Conservation (phyloP, 1,140 invertebrate species). For the Papilio polyxenes region DNA sequence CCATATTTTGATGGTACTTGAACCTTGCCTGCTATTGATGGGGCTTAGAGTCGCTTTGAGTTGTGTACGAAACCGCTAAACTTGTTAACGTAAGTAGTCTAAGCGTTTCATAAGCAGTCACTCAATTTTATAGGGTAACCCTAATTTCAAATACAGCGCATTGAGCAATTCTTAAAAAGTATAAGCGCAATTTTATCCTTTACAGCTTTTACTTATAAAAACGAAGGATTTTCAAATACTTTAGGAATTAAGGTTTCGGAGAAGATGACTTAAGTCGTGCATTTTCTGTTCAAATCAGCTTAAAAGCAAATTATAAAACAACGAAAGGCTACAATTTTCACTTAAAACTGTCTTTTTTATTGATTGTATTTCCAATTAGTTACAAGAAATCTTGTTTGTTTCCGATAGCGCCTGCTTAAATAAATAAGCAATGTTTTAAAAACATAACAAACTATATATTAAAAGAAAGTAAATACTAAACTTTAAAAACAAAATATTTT, state of each 20-base stretch:
- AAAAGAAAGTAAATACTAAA: no score
- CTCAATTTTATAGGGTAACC: conserved; percentile 15
- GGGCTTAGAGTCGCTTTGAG: conserved; percentile 12
- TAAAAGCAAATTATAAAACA: background rate
- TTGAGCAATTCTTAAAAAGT: background rate
- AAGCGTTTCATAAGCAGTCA: conserved; percentile 11
- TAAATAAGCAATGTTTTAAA: background rate
- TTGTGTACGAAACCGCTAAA: conserved; percentile 24
- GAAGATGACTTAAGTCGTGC: background rate
- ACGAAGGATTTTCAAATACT: no score
- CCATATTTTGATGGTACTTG: conserved; percentile 28
- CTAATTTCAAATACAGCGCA: background rate
- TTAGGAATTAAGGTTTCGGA: no score
- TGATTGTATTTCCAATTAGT: background rate
- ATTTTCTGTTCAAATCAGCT: background rate
- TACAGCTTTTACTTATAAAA: background rate
- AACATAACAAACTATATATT: background rate
- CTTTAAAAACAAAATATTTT: no score
- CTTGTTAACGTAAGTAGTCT: conserved; percentile 26
- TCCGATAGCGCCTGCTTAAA: background rate
- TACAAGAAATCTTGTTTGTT: background rate
- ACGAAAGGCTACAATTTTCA: background rate
- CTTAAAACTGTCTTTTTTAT: background rate
- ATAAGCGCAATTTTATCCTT: background rate
- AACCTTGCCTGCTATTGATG: conserved; percentile 34